Evolutionary conservation across 1,140 invertebrate genomes (phyloP).

Genomic region (Panagrolaimus sp.): DNA sequence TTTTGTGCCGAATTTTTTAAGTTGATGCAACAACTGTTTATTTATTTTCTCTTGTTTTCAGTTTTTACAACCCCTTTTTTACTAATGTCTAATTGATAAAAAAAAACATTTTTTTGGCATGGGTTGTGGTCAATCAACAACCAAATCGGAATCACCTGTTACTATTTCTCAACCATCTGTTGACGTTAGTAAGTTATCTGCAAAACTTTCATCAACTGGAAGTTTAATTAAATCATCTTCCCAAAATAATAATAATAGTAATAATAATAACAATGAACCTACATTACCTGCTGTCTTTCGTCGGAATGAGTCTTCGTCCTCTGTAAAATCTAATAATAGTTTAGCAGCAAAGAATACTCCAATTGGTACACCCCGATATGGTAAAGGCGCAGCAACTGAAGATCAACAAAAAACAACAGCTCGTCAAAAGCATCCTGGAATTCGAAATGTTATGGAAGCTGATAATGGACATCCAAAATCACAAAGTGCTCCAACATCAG

Average conservation of each 20-base stretch:
- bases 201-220: constrained; percentile 4
- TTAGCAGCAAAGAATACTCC: background rate
- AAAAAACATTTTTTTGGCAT: background rate
- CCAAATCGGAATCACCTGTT: constrained; percentile 13
- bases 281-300: constrained; percentile 12
- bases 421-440: background rate
- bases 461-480: background rate
- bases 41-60: background rate
- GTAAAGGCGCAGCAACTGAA: too few species aligned
- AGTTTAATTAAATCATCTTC: constrained; percentile 1
- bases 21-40: constrained; percentile 3
- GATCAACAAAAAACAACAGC: background rate
- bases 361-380: background rate
- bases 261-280: background rate
- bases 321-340: constrained; percentile 9
- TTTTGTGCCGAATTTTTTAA: too few species aligned
- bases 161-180: constrained; percentile 5
- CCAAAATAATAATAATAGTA: too few species aligned
- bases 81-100: background rate
- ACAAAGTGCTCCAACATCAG: too few species aligned
- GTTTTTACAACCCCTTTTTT: background rate
- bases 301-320: constrained; percentile 12
- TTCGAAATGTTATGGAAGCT: background rate
- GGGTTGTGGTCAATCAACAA: constrained; percentile 12
- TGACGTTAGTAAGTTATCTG: constrained; percentile 15